Evolutionary conservation across 37 sponge, comb jelly and placozoan genomes (phyloP), one percentile per base, ranked within the genome.

Genomic region (Halichondria panicea): DNA sequence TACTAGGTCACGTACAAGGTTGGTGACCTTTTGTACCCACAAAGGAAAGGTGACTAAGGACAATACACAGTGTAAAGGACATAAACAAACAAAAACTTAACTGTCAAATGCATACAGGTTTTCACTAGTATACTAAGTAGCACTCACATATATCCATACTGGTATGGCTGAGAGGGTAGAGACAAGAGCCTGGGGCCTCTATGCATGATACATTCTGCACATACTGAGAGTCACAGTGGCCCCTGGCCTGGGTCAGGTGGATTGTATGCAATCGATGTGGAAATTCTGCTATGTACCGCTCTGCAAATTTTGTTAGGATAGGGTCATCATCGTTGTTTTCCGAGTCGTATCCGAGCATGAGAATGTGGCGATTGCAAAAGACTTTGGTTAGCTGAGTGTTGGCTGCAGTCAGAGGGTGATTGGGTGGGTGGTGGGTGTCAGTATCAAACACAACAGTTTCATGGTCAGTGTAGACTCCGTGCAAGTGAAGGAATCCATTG

Each of bases 381-480:
- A 71, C 4, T 21, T 15, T 48, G 41, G 35, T 70, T 34, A 74
- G 67, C 6, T n/a, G 43, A 56, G 21, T 36, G 41, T 35, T 25
- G 5, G 44, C 58, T 31, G 66, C 7, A 18, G 41, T 33, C 15
- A 37, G 28, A 11, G 75, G 70, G 24, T 84, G 81, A 30, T n/a
- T 50, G 22, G 52, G 50, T 22, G 24, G 46, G 31, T 48, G 53
- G 46, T 81, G 71, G 48, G 63, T 38, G 31, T 81, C 61, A 48
- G 64, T 46, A 43, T 63, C 71, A 24, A 85, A 24, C 41, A 64
- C 40, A 3, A 85, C 70, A 13, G 67, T 70, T 0, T 71, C 66
- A 54, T 78, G 78, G 6, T 77, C 64, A 36, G 60, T 63, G 40
- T 77, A 77, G 54, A 85, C 72, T 21, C 85, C 85, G 59, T 77